phyloP scores from a whole-genome alignment of 2,797 vertebrate species.

The Percopsis omiscomaycus region DNA sequence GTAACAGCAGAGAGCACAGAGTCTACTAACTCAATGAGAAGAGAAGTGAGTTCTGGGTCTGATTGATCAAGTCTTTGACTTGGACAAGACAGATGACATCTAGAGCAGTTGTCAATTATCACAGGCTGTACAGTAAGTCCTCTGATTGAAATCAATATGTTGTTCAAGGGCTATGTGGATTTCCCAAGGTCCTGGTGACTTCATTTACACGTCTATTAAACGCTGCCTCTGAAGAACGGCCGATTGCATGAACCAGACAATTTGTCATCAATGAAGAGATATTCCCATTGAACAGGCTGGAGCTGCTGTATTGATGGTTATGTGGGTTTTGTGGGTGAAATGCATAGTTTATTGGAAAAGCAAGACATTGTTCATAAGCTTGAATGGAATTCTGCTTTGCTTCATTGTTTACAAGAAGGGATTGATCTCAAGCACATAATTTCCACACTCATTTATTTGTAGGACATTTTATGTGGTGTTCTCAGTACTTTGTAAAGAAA shows the following conservation, averaged over 20 bases:
- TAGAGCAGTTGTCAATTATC: conserved; percentile 37
- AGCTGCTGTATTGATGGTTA: conserved; percentile 46
- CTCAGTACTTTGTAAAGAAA: conserved; percentile 7
- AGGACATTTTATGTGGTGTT: not conserved
- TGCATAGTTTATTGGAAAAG: conserved; percentile 38
- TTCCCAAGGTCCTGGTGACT: conserved; percentile 31
- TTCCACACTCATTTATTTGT: conserved; percentile 18
- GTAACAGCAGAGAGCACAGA: no score
- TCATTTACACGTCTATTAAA: conserved; percentile 31
- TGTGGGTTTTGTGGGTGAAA: conserved; percentile 23
- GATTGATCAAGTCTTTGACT: conserved; percentile 23
- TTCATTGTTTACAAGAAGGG: conserved; percentile 44
- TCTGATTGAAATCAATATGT: conserved; percentile 62
- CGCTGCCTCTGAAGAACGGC: conserved; percentile 18
- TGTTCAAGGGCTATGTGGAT: conserved; percentile 31
- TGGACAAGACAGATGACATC: conserved; percentile 14
- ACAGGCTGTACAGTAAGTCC: conserved; percentile 24
- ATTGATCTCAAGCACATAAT: conserved; percentile 39
- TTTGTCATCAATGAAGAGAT: conserved; percentile 36
- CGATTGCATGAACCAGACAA: conserved; percentile 31
- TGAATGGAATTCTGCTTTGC: conserved; percentile 23
- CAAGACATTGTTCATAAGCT: conserved; percentile 27
- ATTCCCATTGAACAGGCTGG: conserved; percentile 32
- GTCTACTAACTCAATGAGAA: not conserved
- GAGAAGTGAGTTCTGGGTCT: conserved; percentile 1